These are phyloP conservation scores for Protula sp. DNA, from an alignment of 2,888 invertebrate genomes.

Conservation along the genomic window DNA sequence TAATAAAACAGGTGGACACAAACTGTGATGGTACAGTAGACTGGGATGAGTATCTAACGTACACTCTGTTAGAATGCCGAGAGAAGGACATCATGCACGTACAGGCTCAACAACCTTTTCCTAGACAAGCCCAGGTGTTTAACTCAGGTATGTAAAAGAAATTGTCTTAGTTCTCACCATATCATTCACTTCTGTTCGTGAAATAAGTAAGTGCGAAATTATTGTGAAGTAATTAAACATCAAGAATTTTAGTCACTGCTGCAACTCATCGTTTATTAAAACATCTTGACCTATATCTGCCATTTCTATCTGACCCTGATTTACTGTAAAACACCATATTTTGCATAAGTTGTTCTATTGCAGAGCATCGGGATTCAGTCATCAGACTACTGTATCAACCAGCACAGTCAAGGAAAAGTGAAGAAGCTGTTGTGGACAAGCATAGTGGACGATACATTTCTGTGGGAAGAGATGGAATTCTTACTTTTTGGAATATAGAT, in stretches of 20 bases:
- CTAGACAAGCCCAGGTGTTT: constrained; percentile 23
- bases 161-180: too few species aligned
- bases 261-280: too few species aligned
- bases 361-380: too few species aligned
- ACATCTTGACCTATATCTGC: too few species aligned
- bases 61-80: constrained; percentile 66
- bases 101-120: constrained; percentile 22
- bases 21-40: constrained; percentile 59
- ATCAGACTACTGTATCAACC: background rate
- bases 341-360: too few species aligned
- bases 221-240: too few species aligned
- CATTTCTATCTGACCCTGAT: too few species aligned
- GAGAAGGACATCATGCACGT: constrained; percentile 36
- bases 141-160: too few species aligned
- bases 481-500: constrained; percentile 73
- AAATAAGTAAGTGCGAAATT: too few species aligned
- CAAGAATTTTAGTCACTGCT: too few species aligned
- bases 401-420: background rate
- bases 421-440: constrained; percentile 50
- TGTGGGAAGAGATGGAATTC: constrained; percentile 69
- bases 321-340: too few species aligned
- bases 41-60: constrained; percentile 76
- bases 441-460: constrained; percentile 72
- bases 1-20: constrained; percentile 53
- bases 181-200: too few species aligned